phyloP scores from a whole-genome alignment of 2,888 invertebrate genomes.

The Caenorhabditis sp. region DNA sequence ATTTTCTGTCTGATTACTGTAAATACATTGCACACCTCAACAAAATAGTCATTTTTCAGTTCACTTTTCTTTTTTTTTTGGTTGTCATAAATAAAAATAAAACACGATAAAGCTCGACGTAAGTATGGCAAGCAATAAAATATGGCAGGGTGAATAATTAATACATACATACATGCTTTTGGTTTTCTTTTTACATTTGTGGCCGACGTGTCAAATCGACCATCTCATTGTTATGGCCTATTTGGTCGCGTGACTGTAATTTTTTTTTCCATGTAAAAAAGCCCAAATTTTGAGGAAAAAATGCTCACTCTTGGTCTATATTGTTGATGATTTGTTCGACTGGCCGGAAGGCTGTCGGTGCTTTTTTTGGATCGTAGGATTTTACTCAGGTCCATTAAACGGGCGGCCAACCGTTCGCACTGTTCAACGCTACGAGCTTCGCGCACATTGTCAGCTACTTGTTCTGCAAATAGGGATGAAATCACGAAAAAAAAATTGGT shows the following conservation, averaged over 20 bases:
- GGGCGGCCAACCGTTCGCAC: slow-evolving; percentile 12
- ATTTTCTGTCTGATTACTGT: neutral
- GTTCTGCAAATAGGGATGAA: slow-evolving; percentile 16
- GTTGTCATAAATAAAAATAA: neutral
- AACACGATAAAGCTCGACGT: neutral
- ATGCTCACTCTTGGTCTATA: neutral
- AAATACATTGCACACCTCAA: neutral
- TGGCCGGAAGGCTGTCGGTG: neutral
- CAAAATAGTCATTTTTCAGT: neutral
- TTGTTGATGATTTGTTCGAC: neutral
- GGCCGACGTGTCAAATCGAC: slow-evolving; percentile 17
- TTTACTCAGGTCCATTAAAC: slow-evolving; percentile 17
- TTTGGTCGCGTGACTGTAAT: slow-evolving; percentile 9
- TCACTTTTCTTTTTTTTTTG: neutral
- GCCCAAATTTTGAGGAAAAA: neutral
- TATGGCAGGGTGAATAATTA: neutral
- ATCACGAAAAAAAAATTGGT: too few species aligned
- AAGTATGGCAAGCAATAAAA: neutral
- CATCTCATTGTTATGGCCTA: slow-evolving; percentile 29
- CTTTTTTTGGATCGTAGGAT: slow-evolving; percentile 15
- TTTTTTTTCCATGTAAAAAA: too few species aligned
- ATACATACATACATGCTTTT: neutral
- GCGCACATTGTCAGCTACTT: slow-evolving; percentile 21
- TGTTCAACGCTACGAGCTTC: slow-evolving; percentile 17
- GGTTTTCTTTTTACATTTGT: slow-evolving; percentile 9